Percentiles rank a stretch among this genome's conserved stretches.
Evolutionary conservation across 2,113 vertebrate species (phyloP).

Genomic region (Chitala chitala): DNA sequence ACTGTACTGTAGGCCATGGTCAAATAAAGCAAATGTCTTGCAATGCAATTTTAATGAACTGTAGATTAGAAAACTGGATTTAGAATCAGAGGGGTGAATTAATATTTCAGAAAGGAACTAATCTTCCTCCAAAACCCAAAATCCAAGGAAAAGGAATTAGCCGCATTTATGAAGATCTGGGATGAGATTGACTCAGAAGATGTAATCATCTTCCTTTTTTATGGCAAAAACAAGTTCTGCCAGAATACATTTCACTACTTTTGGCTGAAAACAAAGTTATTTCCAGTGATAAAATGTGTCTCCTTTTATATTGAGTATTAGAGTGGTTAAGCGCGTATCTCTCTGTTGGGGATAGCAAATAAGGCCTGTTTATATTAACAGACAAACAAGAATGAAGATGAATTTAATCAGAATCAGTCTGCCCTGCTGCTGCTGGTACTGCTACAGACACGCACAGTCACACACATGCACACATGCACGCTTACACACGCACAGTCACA

Average conservation of each 20-base stretch:
- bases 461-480: not conserved
- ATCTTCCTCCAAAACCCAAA: constrained; percentile 45
- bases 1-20: constrained; percentile 28
- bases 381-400: not conserved
- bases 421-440: no score
- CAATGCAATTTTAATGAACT: constrained; percentile 50
- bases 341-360: not conserved
- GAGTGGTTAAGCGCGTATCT: not conserved
- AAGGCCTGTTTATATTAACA: not conserved
- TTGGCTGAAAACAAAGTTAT: not conserved
- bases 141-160: constrained; percentile 28
- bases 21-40: constrained; percentile 42
- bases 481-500: not conserved
- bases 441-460: no score
- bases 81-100: constrained; percentile 48
- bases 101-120: constrained; percentile 48
- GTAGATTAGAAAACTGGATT: constrained; percentile 51
- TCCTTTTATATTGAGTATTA: not conserved
- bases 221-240: constrained; percentile 39
- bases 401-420: no score
- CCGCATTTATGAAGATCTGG: constrained; percentile 11
- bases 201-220: constrained; percentile 45
- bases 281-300: constrained; percentile 20
- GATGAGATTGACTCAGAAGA: constrained; percentile 10
- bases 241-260: constrained; percentile 34